Percentiles rank a stretch among this genome's conserved stretches.
Evolutionary conservation across 2,888 invertebrate genomes (phyloP).

Genomic region (Achlya flavicornis): DNA sequence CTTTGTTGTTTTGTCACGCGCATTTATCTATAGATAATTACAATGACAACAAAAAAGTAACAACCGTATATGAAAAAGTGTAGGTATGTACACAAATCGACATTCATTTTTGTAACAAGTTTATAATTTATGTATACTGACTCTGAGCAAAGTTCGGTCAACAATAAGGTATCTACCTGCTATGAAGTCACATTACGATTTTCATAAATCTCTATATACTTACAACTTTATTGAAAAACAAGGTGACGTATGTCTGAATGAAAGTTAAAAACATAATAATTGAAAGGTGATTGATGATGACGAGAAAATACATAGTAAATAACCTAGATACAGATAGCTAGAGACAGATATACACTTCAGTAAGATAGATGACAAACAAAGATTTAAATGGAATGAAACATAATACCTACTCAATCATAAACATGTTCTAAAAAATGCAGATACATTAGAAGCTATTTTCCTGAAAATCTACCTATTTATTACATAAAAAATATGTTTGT

Average conservation of each 20-base stretch:
- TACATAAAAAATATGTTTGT: no score
- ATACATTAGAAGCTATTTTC: no score
- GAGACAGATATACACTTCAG: no score
- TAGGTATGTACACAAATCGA: neutral
- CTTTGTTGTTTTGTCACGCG: neutral
- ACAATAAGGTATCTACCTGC: neutral
- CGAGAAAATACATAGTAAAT: no score
- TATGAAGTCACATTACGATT: neutral
- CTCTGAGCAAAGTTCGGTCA: neutral
- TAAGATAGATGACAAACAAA: no score
- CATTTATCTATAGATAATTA: neutral
- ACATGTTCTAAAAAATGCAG: no score
- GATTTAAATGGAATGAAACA: no score
- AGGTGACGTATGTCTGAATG: neutral
- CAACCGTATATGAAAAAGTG: neutral
- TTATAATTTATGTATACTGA: neutral
- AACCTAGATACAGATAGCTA: no score
- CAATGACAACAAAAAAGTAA: neutral
- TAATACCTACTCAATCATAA: no score
- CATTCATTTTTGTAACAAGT: neutral
- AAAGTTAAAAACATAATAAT: no score
- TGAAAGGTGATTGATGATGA: no score
- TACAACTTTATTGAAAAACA: neutral
- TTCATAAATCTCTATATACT: neutral
- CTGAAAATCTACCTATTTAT: no score